phyloP scores from a whole-genome alignment of 2,113 vertebrate species.

The Sorex fumeus region DNA sequence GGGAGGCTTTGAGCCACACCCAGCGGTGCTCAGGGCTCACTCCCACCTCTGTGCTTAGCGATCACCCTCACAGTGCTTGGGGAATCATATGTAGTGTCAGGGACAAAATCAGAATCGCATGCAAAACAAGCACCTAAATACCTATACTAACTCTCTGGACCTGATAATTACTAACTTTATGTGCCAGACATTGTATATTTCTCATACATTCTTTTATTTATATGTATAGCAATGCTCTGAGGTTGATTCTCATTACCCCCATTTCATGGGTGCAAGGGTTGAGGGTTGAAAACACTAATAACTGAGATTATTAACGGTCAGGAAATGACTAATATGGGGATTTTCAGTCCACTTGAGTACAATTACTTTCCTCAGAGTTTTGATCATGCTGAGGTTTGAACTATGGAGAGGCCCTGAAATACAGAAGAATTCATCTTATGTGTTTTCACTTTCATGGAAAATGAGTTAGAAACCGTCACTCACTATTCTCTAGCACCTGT shows the following conservation, averaged over 20 bases:
- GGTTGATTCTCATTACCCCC: background rate
- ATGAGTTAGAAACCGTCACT: constrained; percentile 27
- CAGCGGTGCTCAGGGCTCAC: too few species aligned
- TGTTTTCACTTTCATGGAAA: constrained; percentile 36
- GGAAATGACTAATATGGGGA: accelerated
- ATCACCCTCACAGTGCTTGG: too few species aligned
- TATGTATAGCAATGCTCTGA: background rate
- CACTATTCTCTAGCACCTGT: background rate
- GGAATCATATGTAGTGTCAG: too few species aligned
- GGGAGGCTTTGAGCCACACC: background rate
- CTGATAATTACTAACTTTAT: background rate
- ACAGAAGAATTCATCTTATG: constrained; percentile 27
- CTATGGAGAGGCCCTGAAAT: background rate
- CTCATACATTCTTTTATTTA: background rate
- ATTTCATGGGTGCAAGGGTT: background rate
- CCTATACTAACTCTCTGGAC: too few species aligned
- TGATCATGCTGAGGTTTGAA: background rate
- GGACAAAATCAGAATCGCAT: too few species aligned
- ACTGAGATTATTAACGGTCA: background rate
- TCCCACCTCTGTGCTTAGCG: too few species aligned
- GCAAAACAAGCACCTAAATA: too few species aligned
- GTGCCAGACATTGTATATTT: background rate
- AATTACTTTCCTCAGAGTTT: background rate
- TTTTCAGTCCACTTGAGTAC: background rate
- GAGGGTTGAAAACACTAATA: background rate